Percentiles rank a stretch among this genome's conserved stretches.
Evolutionary conservation across 2,113 vertebrate genomes (phyloP).

Genomic region (Clarias gariepinus): DNA sequence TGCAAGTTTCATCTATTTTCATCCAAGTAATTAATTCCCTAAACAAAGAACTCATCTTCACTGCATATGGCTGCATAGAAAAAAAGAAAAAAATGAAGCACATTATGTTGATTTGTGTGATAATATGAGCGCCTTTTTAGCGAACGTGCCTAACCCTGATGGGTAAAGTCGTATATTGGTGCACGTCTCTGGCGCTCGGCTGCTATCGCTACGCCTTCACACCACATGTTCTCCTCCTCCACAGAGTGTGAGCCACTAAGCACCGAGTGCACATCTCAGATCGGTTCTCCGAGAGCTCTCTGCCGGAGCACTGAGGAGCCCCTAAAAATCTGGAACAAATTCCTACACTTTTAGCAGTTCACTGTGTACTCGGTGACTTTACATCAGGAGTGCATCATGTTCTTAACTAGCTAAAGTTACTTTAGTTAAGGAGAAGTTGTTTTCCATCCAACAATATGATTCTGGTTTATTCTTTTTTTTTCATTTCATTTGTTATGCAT

Average conservation of each 20-base stretch:
- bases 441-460: background rate
- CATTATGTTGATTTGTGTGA: slow-evolving; percentile 34
- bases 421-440: background rate
- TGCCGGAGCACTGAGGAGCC: slow-evolving; percentile 1
- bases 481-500: background rate
- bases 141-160: slow-evolving; percentile 8
- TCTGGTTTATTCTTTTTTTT: background rate
- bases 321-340: background rate
- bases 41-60: slow-evolving; percentile 18
- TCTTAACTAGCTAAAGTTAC: background rate
- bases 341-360: background rate
- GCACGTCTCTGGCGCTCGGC: slow-evolving; percentile 34
- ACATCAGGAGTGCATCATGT: background rate
- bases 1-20: background rate
- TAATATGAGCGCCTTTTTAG: slow-evolving; percentile 31
- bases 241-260: slow-evolving; percentile 31
- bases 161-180: slow-evolving; percentile 46
- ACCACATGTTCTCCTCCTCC: slow-evolving; percentile 50
- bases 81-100: background rate
- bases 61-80: slow-evolving; percentile 1
- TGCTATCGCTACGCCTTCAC: slow-evolving; percentile 49
- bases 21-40: slow-evolving; percentile 23
- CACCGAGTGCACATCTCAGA: background rate
- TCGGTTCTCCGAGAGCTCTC: background rate
- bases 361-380: background rate